Conservation (phyloP, 1,140 invertebrate genomes). For the Stegodyphus mimosarum region DNA sequence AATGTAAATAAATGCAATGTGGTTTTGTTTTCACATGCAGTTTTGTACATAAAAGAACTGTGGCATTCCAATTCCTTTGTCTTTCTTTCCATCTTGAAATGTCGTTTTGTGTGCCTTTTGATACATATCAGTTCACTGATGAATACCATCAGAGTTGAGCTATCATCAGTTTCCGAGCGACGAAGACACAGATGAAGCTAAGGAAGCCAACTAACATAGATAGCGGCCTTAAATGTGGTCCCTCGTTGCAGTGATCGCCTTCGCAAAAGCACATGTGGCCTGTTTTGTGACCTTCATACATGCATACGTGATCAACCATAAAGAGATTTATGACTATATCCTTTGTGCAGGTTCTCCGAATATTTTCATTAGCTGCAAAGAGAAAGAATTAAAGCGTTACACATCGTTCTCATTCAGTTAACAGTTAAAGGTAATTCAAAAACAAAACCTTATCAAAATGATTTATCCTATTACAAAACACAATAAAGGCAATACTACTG, state of each 20-base stretch:
- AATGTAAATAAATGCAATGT: too few relatives aligned
- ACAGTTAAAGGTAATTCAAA: too few relatives aligned
- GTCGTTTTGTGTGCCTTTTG: background rate
- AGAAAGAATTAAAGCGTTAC: background rate
- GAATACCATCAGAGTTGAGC: background rate
- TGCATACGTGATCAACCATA: slow-evolving; percentile 98
- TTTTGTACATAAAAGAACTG: background rate
- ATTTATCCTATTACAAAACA: too few relatives aligned
- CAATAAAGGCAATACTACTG: too few relatives aligned
- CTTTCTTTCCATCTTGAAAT: background rate
- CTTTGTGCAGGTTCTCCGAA: slow-evolving; percentile 89
- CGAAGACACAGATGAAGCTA: background rate
- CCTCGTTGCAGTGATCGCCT: slow-evolving; percentile 91
- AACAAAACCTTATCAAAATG: too few relatives aligned
- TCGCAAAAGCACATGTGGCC: slow-evolving; percentile 98
- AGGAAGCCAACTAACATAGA: background rate
- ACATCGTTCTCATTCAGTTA: background rate
- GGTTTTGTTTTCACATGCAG: background rate
- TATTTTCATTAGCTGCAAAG: slow-evolving; percentile 65
- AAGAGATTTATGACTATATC: slow-evolving; percentile 94
- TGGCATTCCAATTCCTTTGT: background rate
- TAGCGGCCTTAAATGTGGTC: slow-evolving; percentile 9
- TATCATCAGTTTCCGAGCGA: background rate
- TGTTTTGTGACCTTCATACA: slow-evolving; percentile 95
- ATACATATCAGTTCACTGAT: too few relatives aligned